Evolutionary conservation across 2,888 invertebrate species (phyloP).

Genomic region (Habrosyne pyritoides): DNA sequence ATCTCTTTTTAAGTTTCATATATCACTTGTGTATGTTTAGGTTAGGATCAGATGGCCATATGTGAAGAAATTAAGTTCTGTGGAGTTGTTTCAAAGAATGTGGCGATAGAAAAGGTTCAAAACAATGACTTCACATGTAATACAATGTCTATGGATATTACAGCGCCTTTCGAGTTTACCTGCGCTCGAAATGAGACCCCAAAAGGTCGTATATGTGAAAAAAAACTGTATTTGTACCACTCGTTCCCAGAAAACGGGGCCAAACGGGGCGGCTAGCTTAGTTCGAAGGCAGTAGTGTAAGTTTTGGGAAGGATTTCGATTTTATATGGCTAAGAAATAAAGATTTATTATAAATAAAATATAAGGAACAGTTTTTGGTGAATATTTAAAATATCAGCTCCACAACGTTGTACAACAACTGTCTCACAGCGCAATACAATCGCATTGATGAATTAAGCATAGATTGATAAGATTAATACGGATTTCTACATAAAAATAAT

Average conservation of each 20-base stretch:
- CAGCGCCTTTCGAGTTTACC: background rate
- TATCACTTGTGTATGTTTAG: too few species aligned
- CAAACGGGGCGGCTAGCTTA: background rate
- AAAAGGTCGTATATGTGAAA: slow-evolving; percentile 1
- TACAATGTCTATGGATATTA: slow-evolving; percentile 1
- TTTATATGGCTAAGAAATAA: too few species aligned
- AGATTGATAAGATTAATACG: background rate
- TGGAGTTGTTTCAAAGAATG: background rate
- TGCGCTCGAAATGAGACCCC: background rate
- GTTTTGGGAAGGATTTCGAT: background rate
- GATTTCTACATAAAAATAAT: background rate
- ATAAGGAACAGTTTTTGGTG: too few species aligned
- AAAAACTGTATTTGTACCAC: slow-evolving; percentile 1
- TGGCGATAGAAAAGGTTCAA: background rate
- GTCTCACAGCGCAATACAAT: background rate
- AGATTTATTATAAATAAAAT: too few species aligned
- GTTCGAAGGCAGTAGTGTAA: background rate
- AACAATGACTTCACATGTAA: background rate
- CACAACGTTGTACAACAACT: background rate
- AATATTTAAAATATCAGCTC: background rate
- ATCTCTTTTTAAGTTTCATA: too few species aligned
- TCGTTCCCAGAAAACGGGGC: slow-evolving; percentile 9
- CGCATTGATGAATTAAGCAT: background rate
- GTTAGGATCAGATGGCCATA: too few species aligned
- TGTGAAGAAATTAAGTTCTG: too few species aligned